phyloP scores from a whole-genome alignment of 2,113 vertebrate species.

The Amblyornis subalaris region DNA sequence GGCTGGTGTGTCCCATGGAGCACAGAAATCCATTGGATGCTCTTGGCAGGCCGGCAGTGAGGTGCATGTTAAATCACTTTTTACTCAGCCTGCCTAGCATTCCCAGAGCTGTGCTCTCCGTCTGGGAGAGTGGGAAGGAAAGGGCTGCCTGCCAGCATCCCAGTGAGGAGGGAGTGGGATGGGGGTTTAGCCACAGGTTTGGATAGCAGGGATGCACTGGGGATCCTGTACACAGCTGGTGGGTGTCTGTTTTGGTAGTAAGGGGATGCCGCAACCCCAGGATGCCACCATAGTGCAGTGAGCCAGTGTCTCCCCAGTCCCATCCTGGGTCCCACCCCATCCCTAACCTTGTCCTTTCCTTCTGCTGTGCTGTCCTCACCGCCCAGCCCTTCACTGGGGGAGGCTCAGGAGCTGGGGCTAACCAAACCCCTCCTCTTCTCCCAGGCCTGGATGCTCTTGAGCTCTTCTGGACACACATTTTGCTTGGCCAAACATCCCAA shows the following conservation, averaged over 20 bases:
- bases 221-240: neutral
- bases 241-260: neutral
- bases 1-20: neutral
- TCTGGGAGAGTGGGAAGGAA: neutral
- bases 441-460: neutral
- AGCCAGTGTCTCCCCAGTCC: neutral
- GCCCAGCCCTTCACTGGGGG: fast-evolving
- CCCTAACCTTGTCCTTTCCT: neutral
- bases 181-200: neutral
- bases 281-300: neutral
- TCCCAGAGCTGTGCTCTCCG: neutral
- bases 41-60: neutral
- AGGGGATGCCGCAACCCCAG: neutral
- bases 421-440: neutral
- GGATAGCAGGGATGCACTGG: neutral
- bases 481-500: neutral
- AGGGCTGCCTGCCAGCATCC: neutral
- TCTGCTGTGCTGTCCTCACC: neutral
- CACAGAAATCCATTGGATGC: neutral
- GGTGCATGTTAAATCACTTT: neutral
- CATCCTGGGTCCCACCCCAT: neutral
- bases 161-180: neutral
- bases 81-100: neutral
- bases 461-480: neutral
- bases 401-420: neutral